These are phyloP conservation scores for Manis javanica DNA, from an alignment of 2,797 vertebrate genomes.

Conservation along the genomic window DNA sequence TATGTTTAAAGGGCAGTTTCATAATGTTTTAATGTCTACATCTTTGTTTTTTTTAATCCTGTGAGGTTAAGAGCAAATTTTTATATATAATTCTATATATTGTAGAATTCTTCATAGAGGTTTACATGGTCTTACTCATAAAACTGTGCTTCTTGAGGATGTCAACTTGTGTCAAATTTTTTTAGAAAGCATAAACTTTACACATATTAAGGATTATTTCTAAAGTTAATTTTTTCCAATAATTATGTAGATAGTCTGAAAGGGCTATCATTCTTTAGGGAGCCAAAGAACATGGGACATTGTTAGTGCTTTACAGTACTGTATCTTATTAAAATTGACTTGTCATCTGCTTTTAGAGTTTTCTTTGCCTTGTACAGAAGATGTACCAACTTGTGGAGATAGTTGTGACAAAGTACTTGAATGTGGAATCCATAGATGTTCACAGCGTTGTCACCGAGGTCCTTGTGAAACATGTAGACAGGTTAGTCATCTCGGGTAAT, in stretches of 20 bases:
- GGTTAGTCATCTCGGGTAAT: conserved; percentile 85
- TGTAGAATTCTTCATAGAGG: conserved; percentile 6
- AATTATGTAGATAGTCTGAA: conserved; percentile 30
- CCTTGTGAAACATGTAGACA: conserved; percentile 96
- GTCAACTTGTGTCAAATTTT: conserved; percentile 20
- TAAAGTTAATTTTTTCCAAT: conserved; percentile 29
- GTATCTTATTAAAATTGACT: conserved; percentile 48
- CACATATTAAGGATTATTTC: conserved; percentile 45
- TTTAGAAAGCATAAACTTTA: conserved; percentile 7
- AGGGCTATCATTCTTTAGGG: not conserved
- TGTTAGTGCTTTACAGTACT: conserved; percentile 1
- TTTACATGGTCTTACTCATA: not conserved
- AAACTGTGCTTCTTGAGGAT: conserved; percentile 21
- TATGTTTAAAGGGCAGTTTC: conserved; percentile 14
- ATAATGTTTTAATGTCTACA: conserved; percentile 6
- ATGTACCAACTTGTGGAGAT: conserved; percentile 95
- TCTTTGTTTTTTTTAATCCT: not conserved
- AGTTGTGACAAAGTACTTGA: conserved; percentile 94
- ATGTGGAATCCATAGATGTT: conserved; percentile 95
- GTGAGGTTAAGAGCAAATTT: conserved; percentile 31
- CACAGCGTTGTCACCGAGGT: conserved; percentile 96
- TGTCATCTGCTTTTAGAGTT: conserved; percentile 87
- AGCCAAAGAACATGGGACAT: not conserved
- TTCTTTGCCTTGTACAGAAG: conserved; percentile 95
- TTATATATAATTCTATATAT: not conserved